These are phyloP conservation scores for Alfaro cultratus DNA, from an alignment of 2,797 vertebrate species.

Conservation along the genomic window DNA sequence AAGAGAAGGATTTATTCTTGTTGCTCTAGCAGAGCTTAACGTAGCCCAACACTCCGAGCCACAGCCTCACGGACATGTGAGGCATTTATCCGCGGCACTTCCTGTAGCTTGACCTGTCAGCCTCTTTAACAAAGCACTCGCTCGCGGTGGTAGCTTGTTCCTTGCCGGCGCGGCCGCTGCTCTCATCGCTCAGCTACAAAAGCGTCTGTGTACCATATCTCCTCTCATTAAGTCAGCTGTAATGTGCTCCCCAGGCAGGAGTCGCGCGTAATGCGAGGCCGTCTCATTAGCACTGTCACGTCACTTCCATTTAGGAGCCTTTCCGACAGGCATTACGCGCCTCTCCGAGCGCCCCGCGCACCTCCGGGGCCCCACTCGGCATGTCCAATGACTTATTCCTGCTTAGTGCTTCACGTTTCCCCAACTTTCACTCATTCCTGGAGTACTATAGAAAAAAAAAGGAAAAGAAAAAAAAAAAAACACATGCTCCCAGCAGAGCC, in stretches of 20 bases:
- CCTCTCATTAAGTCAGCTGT: constrained; percentile 73
- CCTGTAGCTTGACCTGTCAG: constrained; percentile 59
- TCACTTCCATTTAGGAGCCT: constrained; percentile 76
- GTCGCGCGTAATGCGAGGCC: constrained; percentile 66
- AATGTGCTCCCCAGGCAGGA: constrained; percentile 69
- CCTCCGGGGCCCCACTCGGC: constrained; percentile 62
- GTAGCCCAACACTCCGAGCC: background rate
- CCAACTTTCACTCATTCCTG: constrained; percentile 74
- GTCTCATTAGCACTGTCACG: constrained; percentile 77
- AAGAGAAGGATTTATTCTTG: background rate
- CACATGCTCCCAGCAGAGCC: constrained; percentile 77
- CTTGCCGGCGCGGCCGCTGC: constrained; percentile 42
- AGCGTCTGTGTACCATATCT: constrained; percentile 72
- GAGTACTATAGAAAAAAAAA: constrained; percentile 55
- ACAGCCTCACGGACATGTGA: background rate
- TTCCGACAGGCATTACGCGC: constrained; percentile 59
- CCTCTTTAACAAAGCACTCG: constrained; percentile 59
- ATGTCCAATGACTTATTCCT: constrained; percentile 75
- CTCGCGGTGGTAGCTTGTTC: constrained; percentile 54
- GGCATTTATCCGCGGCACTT: constrained; percentile 36
- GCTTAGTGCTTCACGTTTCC: constrained; percentile 67
- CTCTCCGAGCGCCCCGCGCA: constrained; percentile 53
- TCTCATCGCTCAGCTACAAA: constrained; percentile 64
- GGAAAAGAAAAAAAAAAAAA: constrained; percentile 22
- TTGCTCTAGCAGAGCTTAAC: background rate